Evolutionary conservation across 1,140 invertebrate species (phyloP).

Genomic region (Anadara kagoshimensis): DNA sequence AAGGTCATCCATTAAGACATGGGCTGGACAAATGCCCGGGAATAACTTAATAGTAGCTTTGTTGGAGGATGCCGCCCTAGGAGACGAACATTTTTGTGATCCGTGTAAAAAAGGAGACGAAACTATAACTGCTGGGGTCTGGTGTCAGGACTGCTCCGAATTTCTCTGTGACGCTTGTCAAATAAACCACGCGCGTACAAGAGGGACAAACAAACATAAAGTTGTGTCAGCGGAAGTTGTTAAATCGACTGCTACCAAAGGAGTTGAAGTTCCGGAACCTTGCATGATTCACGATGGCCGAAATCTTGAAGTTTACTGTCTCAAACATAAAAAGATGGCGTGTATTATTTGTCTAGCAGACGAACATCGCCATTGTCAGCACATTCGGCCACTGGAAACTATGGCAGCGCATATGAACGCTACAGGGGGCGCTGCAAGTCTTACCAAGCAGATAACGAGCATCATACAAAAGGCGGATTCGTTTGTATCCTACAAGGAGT

Average conservation of each 20-base stretch:
- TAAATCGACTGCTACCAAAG: neutral
- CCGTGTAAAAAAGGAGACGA: neutral
- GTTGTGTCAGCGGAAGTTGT: neutral
- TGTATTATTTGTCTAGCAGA: slow-evolving; percentile 17
- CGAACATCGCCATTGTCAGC: slow-evolving; percentile 16
- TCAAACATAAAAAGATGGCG: slow-evolving; percentile 9
- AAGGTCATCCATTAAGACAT: neutral
- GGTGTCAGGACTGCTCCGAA: neutral
- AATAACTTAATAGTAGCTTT: slow-evolving; percentile 1
- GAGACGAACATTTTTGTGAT: neutral
- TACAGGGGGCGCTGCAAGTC: too few species aligned
- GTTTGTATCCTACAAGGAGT: too few species aligned
- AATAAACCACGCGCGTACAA: neutral
- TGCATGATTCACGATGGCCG: slow-evolving; percentile 4
- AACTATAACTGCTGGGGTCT: neutral
- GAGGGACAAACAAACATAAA: neutral
- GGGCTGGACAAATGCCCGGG: neutral
- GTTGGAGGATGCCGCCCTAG: neutral
- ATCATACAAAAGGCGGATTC: too few species aligned
- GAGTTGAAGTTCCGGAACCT: neutral
- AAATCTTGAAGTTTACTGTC: slow-evolving; percentile 13
- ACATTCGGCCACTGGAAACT: slow-evolving; percentile 2
- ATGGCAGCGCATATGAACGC: neutral
- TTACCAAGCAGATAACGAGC: too few species aligned
- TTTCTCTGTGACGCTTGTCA: neutral